Conservation (phyloP, 1,140 invertebrate species). For the Hycleus cichorii region DNA sequence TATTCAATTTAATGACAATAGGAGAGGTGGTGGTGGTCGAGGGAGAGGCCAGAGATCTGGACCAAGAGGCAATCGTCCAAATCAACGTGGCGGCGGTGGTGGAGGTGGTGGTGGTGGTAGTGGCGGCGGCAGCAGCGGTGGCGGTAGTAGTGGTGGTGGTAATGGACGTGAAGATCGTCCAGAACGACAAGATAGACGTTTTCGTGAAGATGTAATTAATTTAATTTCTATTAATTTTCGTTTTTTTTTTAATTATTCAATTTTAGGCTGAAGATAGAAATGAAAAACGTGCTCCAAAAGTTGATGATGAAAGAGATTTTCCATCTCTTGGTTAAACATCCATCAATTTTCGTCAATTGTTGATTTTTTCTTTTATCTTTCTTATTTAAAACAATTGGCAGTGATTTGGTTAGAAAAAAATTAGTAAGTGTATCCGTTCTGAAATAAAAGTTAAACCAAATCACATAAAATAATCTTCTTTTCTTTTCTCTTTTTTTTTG, state of each 20-base stretch:
- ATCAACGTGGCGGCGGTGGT: conserved; percentile 26
- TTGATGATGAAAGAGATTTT: conserved; percentile 92
- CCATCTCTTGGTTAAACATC: conserved; percentile 73
- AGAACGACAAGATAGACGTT: conserved; percentile 29
- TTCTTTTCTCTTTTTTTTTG: neutral
- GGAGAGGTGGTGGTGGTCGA: conserved; percentile 60
- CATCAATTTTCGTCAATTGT: conserved; percentile 1
- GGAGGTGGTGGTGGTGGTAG: conserved; percentile 29
- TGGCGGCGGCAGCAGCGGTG: conserved; percentile 38
- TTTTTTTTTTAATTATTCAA: neutral
- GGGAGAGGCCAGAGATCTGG: conserved; percentile 47
- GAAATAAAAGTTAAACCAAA: neutral
- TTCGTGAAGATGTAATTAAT: conserved; percentile 27
- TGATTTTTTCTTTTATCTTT: conserved; percentile 2
- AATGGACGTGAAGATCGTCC: conserved; percentile 23
- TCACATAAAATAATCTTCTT: neutral
- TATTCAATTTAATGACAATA: conserved; percentile 78
- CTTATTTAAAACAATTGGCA: neutral
- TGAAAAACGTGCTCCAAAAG: conserved; percentile 71
- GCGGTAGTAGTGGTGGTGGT: too few species aligned
- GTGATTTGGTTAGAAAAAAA: neutral
- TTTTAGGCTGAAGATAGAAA: conserved; percentile 29
- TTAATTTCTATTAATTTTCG: neutral
- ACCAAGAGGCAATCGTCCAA: conserved; percentile 19
- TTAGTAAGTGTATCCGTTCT: neutral